Percentiles rank a stretch among this genome's conserved stretches.
Evolutionary conservation across 2,113 vertebrate genomes (phyloP).

Genomic region (Pollimyrus isidori): DNA sequence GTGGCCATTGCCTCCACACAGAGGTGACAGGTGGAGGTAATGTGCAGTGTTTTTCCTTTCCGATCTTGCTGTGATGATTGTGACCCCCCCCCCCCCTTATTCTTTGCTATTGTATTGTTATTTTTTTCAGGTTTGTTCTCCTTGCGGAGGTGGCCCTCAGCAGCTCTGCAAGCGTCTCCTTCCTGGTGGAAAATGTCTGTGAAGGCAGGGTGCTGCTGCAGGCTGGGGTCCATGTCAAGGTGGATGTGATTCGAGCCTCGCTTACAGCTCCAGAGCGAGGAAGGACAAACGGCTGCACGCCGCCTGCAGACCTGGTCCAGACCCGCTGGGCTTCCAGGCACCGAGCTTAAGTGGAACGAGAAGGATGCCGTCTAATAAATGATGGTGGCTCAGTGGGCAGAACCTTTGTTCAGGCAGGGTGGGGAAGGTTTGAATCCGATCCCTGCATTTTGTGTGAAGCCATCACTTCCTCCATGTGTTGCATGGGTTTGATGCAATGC

Average conservation of each 20-base stretch:
- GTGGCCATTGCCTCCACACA: conserved; percentile 44
- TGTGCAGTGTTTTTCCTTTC: neutral
- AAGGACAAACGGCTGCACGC: neutral
- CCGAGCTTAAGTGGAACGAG: neutral
- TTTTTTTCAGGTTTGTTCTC: conserved; percentile 51
- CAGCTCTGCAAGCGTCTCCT: conserved; percentile 36
- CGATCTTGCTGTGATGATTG: neutral
- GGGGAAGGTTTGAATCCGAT: neutral
- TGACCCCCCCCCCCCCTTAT: neutral
- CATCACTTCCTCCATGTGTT: neutral
- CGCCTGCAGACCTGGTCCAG: neutral
- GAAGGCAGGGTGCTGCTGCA: conserved; percentile 57
- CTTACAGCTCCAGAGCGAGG: conserved; percentile 43
- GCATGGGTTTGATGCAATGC: neutral
- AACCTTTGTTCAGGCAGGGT: neutral
- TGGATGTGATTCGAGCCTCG: conserved; percentile 46
- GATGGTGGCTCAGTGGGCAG: neutral
- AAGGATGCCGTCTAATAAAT: neutral
- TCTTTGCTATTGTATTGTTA: neutral
- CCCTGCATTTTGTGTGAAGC: neutral
- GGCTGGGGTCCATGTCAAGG: conserved; percentile 45
- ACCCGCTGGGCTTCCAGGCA: neutral
- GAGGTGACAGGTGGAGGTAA: conserved; percentile 5
- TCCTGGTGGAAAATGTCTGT: neutral
- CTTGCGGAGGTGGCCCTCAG: conserved; percentile 56